Evolutionary conservation across 1,140 invertebrate genomes (phyloP), one percentile per base, ranked within the genome.

Genomic region (Uloborus diversus): DNA sequence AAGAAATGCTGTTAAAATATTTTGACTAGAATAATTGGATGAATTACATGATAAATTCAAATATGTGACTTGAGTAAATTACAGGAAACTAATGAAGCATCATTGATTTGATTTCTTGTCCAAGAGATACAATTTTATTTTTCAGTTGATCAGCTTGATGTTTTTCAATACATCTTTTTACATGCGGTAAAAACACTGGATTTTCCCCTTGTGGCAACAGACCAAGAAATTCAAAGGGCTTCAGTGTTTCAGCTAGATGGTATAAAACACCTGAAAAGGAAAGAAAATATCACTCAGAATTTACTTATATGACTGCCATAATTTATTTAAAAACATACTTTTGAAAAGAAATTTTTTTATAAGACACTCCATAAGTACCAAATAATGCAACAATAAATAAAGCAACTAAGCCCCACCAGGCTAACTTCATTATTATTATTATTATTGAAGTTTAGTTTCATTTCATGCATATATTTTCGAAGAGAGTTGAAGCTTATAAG

Each of bases 91-190:
- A 53, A 25, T 20, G 17, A 4, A 64, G 49, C 79, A 81, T 81
- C 73, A 81, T 79, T n/a, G 68, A 57, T 51, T 81, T 81, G 14
- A 81, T 68, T 59, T 81, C 81, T 25, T 68, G 64, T n/a, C 81
- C 81, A n/a, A 81, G 35, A 59, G 73, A 64, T 9, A 81, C 65
- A 37, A 81, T 79, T 51, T 81, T 81, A 25, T 59, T 33, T 20
- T 79, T 81, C 2, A 81, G 33, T 35, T 35, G 66, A 35, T 71
- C 47, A 23, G 81, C 73, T 27, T 79, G 73, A n/a, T 79, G 68
- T 33, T 78, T 81, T 28, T 79, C 69, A 9, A 81, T 47, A 51
- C 81, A 81, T 4, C 66, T 32, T 25, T 69, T 64, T 13, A 81
- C 59, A 32, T 76, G 61, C 0, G 73, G 73, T n/a, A 76, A 25